These are phyloP conservation scores for Hypocryptadius cinnamomeus DNA, from an alignment of 2,113 vertebrate genomes.

Conservation along the genomic window DNA sequence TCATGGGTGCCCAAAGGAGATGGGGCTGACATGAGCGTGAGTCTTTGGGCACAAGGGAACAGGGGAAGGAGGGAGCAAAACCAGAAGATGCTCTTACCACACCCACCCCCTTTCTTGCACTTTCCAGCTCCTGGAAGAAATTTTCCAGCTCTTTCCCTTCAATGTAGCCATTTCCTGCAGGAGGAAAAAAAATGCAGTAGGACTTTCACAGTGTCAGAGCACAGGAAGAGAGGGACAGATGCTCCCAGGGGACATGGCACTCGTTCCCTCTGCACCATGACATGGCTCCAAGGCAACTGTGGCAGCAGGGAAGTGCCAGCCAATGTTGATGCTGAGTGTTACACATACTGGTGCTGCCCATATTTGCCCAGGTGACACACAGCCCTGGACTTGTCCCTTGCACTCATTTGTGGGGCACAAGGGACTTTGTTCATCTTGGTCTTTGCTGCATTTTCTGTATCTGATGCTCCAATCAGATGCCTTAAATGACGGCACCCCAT, in stretches of 20 bases:
- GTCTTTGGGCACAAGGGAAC: background rate
- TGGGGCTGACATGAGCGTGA: background rate
- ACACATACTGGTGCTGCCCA: background rate
- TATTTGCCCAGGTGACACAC: background rate
- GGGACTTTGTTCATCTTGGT: background rate
- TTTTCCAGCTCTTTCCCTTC: conserved; percentile 97
- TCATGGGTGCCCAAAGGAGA: background rate
- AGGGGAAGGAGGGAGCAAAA: background rate
- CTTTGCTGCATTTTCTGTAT: background rate
- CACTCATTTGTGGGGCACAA: background rate
- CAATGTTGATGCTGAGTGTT: background rate
- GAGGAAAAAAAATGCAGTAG: background rate
- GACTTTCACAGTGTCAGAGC: background rate
- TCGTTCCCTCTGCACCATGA: background rate
- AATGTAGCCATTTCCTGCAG: conserved; percentile 92
- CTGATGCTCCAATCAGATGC: background rate
- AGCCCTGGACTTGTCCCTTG: background rate
- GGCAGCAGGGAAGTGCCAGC: background rate
- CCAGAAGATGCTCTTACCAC: conserved; percentile 78
- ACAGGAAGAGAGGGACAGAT: background rate
- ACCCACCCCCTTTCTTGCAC: conserved; percentile 85
- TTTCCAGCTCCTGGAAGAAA: conserved; percentile 93
- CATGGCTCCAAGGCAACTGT: background rate
- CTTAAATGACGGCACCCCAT: background rate
- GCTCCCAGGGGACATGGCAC: fast-evolving